Evolutionary conservation across 2,888 invertebrate species (phyloP).

Genomic region (Megamerina dolium): DNA sequence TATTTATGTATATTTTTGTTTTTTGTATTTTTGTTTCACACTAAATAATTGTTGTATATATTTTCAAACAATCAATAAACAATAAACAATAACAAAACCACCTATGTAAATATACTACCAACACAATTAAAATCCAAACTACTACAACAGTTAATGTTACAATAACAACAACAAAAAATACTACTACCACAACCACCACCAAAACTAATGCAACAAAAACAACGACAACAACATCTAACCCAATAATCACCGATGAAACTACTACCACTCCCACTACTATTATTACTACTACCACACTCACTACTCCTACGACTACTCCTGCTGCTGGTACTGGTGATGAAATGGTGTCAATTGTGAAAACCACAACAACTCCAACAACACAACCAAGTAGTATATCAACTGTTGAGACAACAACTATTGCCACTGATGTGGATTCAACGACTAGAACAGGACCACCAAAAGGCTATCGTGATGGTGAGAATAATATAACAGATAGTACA

Average conservation of each 20-base stretch:
- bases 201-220: constrained; percentile 24
- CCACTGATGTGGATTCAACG: constrained; percentile 21
- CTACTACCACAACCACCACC: constrained; percentile 16
- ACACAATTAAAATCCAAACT: too few species aligned
- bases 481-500: constrained; percentile 42
- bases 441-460: constrained; percentile 42
- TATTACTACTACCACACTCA: constrained; percentile 20
- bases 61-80: too few species aligned
- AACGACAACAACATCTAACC: constrained; percentile 34
- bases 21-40: too few species aligned
- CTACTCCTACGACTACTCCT: constrained; percentile 18
- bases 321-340: constrained; percentile 13
- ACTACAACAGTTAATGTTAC: too few species aligned
- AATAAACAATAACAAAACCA: too few species aligned
- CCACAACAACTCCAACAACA: constrained; percentile 19
- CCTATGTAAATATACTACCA: too few species aligned
- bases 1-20: too few species aligned
- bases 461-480: constrained; percentile 48
- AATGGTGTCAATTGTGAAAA: constrained; percentile 12
- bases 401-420: constrained; percentile 24
- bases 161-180: constrained; percentile 18
- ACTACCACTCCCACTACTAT: constrained; percentile 21
- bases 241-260: constrained; percentile 29
- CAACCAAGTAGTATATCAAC: constrained; percentile 15
- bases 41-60: too few species aligned